Evolutionary conservation across 2,888 invertebrate species (phyloP), one percentile per base, ranked within the genome.

Genomic region (Patella ulyssiponensis): DNA sequence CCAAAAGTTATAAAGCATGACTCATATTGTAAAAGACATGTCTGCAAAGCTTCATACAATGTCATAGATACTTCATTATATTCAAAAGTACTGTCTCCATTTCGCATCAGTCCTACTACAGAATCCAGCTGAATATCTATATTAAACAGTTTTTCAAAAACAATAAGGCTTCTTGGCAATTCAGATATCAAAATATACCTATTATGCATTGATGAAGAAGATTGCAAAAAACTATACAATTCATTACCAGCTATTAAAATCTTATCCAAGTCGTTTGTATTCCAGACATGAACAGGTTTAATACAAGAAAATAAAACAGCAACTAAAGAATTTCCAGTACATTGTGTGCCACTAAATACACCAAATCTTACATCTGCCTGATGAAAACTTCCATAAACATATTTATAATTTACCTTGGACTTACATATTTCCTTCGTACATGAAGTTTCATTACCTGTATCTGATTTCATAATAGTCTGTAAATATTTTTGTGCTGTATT

Each of bases 11-110:
- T 20, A 64, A 64, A 64, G 20, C 58, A 64, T 20, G 58, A 64
- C 58, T 64, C 58, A 15, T 64, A 64, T 64, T n/a, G 17, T 64
- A n/a, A 20, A n/a, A 64, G 58, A 64, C 58, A 64, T 15, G 58
- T 20, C 11, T 64, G 58, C 17, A 64, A 64, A 64, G n/a, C 20
- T 64, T 64, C 58, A 20, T 64, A 64, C 20, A 64, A 17, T 20
- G n/a, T 20, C 20, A 20, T n/a, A 64, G 58, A 5, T 20, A 64
- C 3, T 20, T 64, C 20, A 64, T 64, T 64, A 11, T 64, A 7
- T 44, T 44, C 44, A 44, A 44, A 44, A 44, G 44, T 44, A 44
- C 44, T 44, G 44, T 44, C 44, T 44, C 5, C 44, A 44, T 5
- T 44, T 44, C 44, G 44, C 44, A 44, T 7, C 44, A 44, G 44